Percentiles rank a stretch among this genome's conserved stretches.
These are phyloP conservation scores for Loriculus beryllinus DNA, from an alignment of 2,797 vertebrate genomes.

Conservation along the genomic window DNA sequence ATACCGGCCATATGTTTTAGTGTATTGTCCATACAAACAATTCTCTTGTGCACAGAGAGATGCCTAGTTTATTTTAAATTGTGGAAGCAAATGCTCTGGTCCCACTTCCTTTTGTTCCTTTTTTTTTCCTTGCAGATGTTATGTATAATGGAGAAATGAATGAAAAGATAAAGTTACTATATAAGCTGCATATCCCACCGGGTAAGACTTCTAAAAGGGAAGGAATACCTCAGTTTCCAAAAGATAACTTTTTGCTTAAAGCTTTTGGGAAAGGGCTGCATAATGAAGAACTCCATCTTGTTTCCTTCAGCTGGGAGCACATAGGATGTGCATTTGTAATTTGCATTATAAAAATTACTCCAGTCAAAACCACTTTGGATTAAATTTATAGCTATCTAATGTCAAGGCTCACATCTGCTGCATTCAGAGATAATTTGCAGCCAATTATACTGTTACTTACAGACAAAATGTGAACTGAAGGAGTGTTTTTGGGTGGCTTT, in stretches of 20 bases:
- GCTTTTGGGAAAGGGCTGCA: not conserved
- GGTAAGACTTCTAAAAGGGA: slow-evolving; percentile 75
- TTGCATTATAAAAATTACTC: not conserved
- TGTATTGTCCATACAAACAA: not conserved
- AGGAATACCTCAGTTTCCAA: not conserved
- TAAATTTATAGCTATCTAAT: not conserved
- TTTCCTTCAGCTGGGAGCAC: not conserved
- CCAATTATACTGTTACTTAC: not conserved
- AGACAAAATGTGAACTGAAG: not conserved
- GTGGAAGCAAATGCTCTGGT: not conserved
- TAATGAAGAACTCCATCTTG: not conserved
- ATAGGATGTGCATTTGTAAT: not conserved
- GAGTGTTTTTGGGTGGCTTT: not conserved
- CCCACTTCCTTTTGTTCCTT: not conserved
- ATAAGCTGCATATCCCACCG: slow-evolving; percentile 91
- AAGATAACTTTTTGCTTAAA: not conserved
- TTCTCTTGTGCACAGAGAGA: not conserved
- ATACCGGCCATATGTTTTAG: not conserved
- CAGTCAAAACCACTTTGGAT: not conserved
- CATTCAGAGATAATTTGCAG: not conserved
- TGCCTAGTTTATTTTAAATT: slow-evolving; percentile 7
- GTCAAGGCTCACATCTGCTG: not conserved
- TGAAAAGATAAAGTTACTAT: slow-evolving; percentile 90
- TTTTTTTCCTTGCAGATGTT: slow-evolving; percentile 75
- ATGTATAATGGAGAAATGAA: slow-evolving; percentile 95